Conservation (phyloP, 2,888 invertebrate species). For the Amblyteles armatorius region DNA sequence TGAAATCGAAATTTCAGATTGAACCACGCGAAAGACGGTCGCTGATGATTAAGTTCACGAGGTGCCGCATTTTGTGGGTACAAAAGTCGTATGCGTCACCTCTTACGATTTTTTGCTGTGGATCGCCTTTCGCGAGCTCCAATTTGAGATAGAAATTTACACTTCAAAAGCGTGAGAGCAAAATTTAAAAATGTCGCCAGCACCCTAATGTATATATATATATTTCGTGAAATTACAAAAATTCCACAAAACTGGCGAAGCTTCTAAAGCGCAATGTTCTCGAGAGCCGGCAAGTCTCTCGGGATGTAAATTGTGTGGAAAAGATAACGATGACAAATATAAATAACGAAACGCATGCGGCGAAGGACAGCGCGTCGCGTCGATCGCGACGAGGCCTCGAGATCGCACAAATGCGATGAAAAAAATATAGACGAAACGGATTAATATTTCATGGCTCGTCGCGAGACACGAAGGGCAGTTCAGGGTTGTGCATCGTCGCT, state of each 20-base stretch:
- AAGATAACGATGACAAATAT: neutral
- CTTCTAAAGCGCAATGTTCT: slow-evolving; percentile 53
- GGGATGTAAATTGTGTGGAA: neutral
- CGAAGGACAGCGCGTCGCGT: neutral
- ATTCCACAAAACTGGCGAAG: slow-evolving; percentile 67
- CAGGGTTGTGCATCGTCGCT: slow-evolving; percentile 8
- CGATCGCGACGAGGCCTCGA: slow-evolving; percentile 1
- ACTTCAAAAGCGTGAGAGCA: no score
- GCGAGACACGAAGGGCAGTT: slow-evolving; percentile 38
- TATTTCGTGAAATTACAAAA: slow-evolving; percentile 60
- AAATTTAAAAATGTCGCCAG: no score
- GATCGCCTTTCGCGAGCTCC: no score
- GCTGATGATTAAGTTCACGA: no score
- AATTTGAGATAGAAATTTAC: no score
- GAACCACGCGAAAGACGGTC: no score
- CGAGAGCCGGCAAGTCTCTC: neutral
- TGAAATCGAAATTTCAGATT: no score
- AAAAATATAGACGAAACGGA: slow-evolving; percentile 12
- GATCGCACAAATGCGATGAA: slow-evolving; percentile 29
- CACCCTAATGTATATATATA: no score
- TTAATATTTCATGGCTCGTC: slow-evolving; percentile 25
- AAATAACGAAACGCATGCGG: neutral
- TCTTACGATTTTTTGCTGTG: no score
- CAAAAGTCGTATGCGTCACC: no score
- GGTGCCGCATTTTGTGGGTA: no score